Evolutionary conservation across 92 coral and sea anemone species (phyloP), one percentile per base, ranked within the genome.

Genomic region (Siderastrea radians): DNA sequence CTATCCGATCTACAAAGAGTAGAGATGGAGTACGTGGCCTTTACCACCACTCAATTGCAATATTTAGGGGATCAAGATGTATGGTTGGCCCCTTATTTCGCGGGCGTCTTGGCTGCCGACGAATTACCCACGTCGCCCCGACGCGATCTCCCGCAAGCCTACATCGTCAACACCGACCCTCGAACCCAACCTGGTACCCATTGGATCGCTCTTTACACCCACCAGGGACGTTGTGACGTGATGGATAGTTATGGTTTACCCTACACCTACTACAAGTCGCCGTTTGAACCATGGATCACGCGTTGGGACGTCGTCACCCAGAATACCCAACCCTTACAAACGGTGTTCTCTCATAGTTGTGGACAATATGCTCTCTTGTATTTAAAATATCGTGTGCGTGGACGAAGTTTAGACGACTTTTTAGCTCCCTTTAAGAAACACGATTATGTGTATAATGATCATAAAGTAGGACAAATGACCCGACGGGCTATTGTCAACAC

Each of bases 231-330:
- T 0, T 51, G 60, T 3, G 43, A 50, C 13, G 51, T 72, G 8
- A 48, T 49, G 51, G 59, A 72, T 59, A 72, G 77, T 72, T 72
- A 48, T 51, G 77, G 44, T 13, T 4, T 72, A 15, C 77, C 77
- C 1, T 1, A 49, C 9, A 1, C 49, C 2, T 48, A 52, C 3
- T 72, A 16, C 15, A 6, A 72, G 15, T 9, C 15, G 2, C 58
- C 57, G 0, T 0, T 72, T 1, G 59, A 48, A 17, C 6, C 3
- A 3, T 72, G 77, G 77, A 7, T 16, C 9, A 48, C 1, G 12
- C 6, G 49, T 3, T 49, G 64, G 64, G 15, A 60, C 11, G 1
- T 11, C 3, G 0, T 60, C 0, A 15, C 15, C 1, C 15, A 15
- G 2, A 60, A 60, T 10, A 17, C 16, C 1, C 10, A 11, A 60